A percentile compares a stretch with the other conserved stretches of the same genome.
phyloP scores from a whole-genome alignment of 1,140 invertebrate genomes.

The Zophobas atratus region DNA sequence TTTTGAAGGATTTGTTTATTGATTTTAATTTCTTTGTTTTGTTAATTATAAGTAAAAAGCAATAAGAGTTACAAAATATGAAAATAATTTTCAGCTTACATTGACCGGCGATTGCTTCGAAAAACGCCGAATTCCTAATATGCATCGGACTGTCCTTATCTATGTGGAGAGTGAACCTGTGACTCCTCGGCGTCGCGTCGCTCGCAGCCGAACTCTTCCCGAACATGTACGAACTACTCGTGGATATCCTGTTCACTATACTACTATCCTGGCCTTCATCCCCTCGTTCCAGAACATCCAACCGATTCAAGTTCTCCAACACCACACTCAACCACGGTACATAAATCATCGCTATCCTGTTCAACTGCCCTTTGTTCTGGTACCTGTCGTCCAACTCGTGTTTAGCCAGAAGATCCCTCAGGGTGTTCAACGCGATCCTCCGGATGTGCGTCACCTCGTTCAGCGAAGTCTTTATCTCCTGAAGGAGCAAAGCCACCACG shows the following conservation, averaged over 20 bases:
- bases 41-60: no score
- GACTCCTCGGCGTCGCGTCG: slow-evolving; percentile 60
- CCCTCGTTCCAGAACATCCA: slow-evolving; percentile 69
- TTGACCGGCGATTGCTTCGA: slow-evolving; percentile 85
- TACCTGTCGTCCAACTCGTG: slow-evolving; percentile 96
- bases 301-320: slow-evolving; percentile 82
- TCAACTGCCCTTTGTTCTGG: slow-evolving; percentile 83
- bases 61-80: no score
- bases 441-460: slow-evolving; percentile 88
- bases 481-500: slow-evolving; percentile 83
- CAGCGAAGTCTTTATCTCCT: slow-evolving; percentile 83
- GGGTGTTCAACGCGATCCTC: slow-evolving; percentile 81
- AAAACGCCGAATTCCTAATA: slow-evolving; percentile 81
- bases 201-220: slow-evolving; percentile 62
- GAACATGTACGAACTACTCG: slow-evolving; percentile 65
- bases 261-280: slow-evolving; percentile 64
- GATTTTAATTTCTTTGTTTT: background rate
- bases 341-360: slow-evolving; percentile 90
- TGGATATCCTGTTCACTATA: slow-evolving; percentile 70
- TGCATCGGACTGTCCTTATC: slow-evolving; percentile 75
- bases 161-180: slow-evolving; percentile 72
- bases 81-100: slow-evolving; percentile 64
- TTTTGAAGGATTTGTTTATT: no score
- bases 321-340: slow-evolving; percentile 91
- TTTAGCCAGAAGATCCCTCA: slow-evolving; percentile 92